Evolutionary conservation across 2,888 invertebrate species (phyloP).

Genomic region (Psylliodes chrysocephalus): DNA sequence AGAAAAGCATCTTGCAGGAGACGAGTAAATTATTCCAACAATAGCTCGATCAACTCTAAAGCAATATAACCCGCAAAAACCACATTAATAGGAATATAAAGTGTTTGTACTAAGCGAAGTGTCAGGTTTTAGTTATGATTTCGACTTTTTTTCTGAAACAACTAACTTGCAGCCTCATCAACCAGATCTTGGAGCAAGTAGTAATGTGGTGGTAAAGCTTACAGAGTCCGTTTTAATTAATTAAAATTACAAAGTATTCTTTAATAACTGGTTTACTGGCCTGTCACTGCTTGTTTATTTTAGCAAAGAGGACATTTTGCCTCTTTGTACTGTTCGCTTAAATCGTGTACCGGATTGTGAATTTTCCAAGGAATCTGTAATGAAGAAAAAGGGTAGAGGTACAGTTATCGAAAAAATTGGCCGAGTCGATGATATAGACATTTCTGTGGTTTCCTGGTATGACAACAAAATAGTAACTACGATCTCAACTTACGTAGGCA

Average conservation of each 20-base stretch:
- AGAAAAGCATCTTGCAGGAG: conserved; percentile 17
- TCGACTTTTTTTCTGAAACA: conserved; percentile 1
- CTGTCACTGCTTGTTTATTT: conserved; percentile 38
- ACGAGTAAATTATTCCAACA: conserved; percentile 29
- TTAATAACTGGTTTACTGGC: conserved; percentile 55
- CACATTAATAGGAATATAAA: too few relatives aligned
- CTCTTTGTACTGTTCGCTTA: conserved; percentile 39
- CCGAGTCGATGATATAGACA: conserved; percentile 42
- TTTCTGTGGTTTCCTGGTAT: too few relatives aligned
- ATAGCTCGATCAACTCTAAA: conserved; percentile 19
- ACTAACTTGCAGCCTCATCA: not conserved
- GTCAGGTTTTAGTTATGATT: not conserved
- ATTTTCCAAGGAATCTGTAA: too few relatives aligned
- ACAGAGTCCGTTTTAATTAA: conserved; percentile 5
- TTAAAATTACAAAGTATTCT: conserved; percentile 43
- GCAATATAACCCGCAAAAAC: too few relatives aligned
- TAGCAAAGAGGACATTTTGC: conserved; percentile 40
- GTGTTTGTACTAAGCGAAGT: conserved; percentile 27
- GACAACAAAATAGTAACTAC: conserved; percentile 50
- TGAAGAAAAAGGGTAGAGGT: too few relatives aligned
- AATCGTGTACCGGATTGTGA: conserved; percentile 14
- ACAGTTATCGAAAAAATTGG: conserved; percentile 49
- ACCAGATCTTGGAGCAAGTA: not conserved
- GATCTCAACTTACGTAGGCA: too few relatives aligned
- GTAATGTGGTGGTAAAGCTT: conserved; percentile 9